Percentiles rank a stretch among this genome's conserved stretches.
These are phyloP conservation scores for Lottia scabra DNA, from an alignment of 2,888 invertebrate genomes.

Conservation along the genomic window DNA sequence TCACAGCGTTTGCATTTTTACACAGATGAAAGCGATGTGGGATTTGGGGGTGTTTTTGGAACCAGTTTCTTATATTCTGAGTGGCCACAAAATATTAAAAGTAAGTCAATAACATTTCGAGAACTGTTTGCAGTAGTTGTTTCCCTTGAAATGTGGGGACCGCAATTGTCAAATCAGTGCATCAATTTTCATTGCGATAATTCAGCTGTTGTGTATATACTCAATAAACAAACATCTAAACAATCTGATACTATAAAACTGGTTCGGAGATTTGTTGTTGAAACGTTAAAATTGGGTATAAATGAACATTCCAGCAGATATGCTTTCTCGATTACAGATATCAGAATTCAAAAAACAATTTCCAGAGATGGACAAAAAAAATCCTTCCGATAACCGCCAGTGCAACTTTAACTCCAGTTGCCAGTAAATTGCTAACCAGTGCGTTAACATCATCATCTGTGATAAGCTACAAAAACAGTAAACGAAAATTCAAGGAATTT, in stretches of 20 bases:
- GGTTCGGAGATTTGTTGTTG: not conserved
- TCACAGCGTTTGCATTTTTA: not conserved
- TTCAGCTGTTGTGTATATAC: not conserved
- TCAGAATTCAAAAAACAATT: too few relatives aligned
- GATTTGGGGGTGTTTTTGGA: constrained; percentile 6
- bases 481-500: too few relatives aligned
- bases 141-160: not conserved
- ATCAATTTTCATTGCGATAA: not conserved
- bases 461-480: too few relatives aligned
- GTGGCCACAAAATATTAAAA: not conserved
- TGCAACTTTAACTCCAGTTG: too few relatives aligned
- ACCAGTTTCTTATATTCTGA: not conserved
- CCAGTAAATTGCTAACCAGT: too few relatives aligned
- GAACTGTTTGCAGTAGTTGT: constrained; percentile 1
- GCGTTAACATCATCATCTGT: too few relatives aligned
- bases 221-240: constrained; percentile 7
- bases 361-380: too few relatives aligned
- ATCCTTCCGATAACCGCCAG: too few relatives aligned
- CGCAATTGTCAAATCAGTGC: not conserved
- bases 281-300: too few relatives aligned
- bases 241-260: not conserved
- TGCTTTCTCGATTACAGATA: too few relatives aligned
- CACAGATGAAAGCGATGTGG: not conserved
- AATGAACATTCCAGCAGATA: too few relatives aligned
- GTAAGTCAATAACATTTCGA: too few relatives aligned